Evolutionary conservation across 2,113 vertebrate species (phyloP).

Genomic region (Lichenostomus cassidix): DNA sequence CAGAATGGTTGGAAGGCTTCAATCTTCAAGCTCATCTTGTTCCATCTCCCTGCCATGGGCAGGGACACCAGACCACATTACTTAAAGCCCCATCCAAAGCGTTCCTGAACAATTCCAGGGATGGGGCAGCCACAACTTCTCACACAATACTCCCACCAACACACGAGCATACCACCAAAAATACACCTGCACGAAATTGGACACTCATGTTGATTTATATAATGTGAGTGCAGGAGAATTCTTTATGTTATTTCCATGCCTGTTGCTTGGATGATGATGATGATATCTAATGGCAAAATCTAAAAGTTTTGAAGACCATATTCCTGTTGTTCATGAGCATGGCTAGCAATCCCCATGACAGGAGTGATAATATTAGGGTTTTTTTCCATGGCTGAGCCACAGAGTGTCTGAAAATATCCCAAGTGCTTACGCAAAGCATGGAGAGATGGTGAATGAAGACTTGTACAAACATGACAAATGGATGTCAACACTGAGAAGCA

Average conservation of each 20-base stretch:
- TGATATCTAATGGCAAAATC: neutral
- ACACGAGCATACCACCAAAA: accelerated
- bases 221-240: neutral
- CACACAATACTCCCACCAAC: neutral
- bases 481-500: neutral
- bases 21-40: neutral
- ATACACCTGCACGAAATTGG: neutral
- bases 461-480: neutral
- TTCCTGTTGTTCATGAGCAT: neutral
- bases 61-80: neutral
- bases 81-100: neutral
- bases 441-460: neutral
- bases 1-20: neutral
- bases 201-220: accelerated
- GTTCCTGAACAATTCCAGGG: neutral
- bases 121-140: neutral
- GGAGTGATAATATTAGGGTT: neutral
- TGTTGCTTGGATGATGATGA: neutral
- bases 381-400: neutral
- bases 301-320: neutral
- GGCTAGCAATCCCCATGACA: neutral
- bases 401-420: neutral
- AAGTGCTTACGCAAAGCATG: neutral
- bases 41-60: neutral
- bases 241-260: neutral